Evolutionary conservation across 2,797 vertebrate species (phyloP).

Genomic region (Chelon labrosus): DNA sequence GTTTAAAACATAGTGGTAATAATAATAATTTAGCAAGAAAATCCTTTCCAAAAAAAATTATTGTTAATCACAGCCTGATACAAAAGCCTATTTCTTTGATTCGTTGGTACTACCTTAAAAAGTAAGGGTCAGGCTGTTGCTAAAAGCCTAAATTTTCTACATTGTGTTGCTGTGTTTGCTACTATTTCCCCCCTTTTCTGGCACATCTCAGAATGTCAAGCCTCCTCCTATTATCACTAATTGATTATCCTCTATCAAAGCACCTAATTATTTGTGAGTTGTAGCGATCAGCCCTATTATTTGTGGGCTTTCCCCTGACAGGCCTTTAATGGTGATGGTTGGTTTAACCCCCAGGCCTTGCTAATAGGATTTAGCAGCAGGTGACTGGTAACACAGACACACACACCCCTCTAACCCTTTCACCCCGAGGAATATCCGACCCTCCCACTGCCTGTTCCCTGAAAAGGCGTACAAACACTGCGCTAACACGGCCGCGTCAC

Average conservation of each 20-base stretch:
- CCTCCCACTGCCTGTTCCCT: slow-evolving; percentile 73
- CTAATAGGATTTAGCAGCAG: slow-evolving; percentile 87
- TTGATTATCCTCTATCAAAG: slow-evolving; percentile 85
- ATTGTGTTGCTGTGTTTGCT: slow-evolving; percentile 38
- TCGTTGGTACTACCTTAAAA: slow-evolving; percentile 10
- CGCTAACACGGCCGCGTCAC: slow-evolving; percentile 67
- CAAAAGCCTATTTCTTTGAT: not conserved
- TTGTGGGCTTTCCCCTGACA: slow-evolving; percentile 87
- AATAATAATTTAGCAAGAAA: no score
- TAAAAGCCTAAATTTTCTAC: slow-evolving; percentile 27
- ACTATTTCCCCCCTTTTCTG: slow-evolving; percentile 30
- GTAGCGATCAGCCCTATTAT: slow-evolving; percentile 89
- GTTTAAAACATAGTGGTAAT: no score
- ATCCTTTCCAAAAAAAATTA: not conserved
- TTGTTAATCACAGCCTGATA: not conserved
- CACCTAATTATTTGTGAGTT: slow-evolving; percentile 86
- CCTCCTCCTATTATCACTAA: slow-evolving; percentile 77
- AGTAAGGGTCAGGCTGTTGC: not conserved
- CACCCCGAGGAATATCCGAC: slow-evolving; percentile 79
- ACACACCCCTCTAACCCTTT: slow-evolving; percentile 81
- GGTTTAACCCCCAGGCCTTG: slow-evolving; percentile 85
- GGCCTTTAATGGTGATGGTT: slow-evolving; percentile 86
- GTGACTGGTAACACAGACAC: slow-evolving; percentile 84
- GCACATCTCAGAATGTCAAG: slow-evolving; percentile 60
- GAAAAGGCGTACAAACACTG: slow-evolving; percentile 59